Evolutionary conservation across 2,888 invertebrate species (phyloP), one percentile per base, ranked within the genome.

Genomic region (Hemistola chrysoprasaria): DNA sequence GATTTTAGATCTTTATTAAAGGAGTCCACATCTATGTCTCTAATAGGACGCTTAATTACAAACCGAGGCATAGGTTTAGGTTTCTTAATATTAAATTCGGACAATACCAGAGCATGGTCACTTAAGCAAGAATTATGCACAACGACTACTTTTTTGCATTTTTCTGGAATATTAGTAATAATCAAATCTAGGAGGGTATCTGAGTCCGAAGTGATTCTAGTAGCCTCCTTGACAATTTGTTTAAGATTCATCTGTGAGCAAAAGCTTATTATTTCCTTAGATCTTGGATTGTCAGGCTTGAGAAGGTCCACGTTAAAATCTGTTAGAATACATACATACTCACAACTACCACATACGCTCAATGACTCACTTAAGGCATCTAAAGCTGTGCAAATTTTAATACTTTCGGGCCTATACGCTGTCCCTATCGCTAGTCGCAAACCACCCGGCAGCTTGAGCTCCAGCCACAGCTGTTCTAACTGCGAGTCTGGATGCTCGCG

Each of bases 381-480:
- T 0, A 56, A 22, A 3, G 53, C 45, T 0, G 20, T 20, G 1
- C 16, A 8, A 1, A 47, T 27, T 5, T 22, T 27, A 5, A 51
- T 36, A 3, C 24, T 9, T 26, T 48, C 51, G 0, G 56, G 49
- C 22, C 56, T 46, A 23, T 57, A 53, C 2, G 44, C 50, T 1
- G 54, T 51, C 4, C 56, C 55, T 5, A 59, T 22, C 0, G 51
- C 58, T n/a, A 53, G 16, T 5, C 36, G 35, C 2, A n/a, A n/a
- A n/a, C 28, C 38, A 4, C 54, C 56, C 0, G 41, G 41, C 11
- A 54, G 21, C 1, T 11, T 20, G 4, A 59, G 24, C 24, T 58
- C 58, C 0, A 58, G 21, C 55, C 55, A 58, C 25, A 58, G 24
- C 33, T 58, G 58, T 27, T 55, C 58, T 5, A 55, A 26, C 8